Evolutionary conservation across 37 sponge, comb jelly and placozoan genomes (phyloP).

Genomic region (Mnemiopsis leidyi): DNA sequence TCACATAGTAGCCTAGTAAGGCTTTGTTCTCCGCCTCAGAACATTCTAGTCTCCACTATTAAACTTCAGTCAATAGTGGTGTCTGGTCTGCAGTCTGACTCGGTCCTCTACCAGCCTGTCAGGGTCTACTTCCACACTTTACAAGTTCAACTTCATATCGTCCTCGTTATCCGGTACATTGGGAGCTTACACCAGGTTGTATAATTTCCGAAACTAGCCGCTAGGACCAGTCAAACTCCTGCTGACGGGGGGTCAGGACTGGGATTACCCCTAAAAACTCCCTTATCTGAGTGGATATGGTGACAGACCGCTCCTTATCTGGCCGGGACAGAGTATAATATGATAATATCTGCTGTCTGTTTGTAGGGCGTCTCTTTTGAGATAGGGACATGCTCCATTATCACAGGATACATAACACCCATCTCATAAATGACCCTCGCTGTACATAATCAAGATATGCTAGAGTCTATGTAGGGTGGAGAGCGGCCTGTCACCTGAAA

Average conservation of each 20-base stretch:
- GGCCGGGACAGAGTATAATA: not conserved
- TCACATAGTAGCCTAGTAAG: not conserved
- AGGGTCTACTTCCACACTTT: not conserved
- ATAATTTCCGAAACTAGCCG: not conserved
- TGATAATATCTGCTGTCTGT: not conserved
- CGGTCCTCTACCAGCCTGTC: not conserved
- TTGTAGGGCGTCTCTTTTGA: not conserved
- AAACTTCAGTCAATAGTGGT: not conserved
- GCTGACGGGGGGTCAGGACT: not conserved
- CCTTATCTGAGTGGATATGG: not conserved
- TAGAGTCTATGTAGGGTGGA: too few species aligned
- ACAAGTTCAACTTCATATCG: too few species aligned
- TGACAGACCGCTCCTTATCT: not conserved
- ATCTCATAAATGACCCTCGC: too few species aligned
- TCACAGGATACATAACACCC: too few species aligned
- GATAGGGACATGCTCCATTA: too few species aligned
- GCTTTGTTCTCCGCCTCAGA: not conserved
- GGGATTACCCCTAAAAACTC: not conserved
- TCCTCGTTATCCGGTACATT: not conserved
- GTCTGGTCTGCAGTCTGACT: not conserved
- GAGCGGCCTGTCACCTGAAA: too few species aligned
- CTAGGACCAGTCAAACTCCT: not conserved
- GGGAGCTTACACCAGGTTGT: not conserved
- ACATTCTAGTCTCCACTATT: not conserved
- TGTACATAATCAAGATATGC: too few species aligned